Evolutionary conservation across 2,113 vertebrate genomes (phyloP), one percentile per base, ranked within the genome.

Genomic region (Pholis gunnellus): DNA sequence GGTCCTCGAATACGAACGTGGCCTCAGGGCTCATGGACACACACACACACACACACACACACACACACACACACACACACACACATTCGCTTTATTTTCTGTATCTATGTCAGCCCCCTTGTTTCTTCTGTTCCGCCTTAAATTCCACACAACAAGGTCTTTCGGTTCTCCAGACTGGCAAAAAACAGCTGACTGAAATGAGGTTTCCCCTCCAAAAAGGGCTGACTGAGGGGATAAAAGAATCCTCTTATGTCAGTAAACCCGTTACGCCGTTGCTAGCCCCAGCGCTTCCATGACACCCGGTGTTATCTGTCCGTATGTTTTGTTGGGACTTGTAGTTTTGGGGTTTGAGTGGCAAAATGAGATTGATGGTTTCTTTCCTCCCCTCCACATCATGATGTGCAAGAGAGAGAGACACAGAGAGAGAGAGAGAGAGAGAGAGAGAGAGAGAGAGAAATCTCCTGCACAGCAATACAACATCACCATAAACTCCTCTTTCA

Each of bases 211-310:
- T 74, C 68, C 65, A 78, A 91, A 40, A 88, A 87, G 79, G 85
- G 87, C 90, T 92, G 92, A 93, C 87, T 60, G 63, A 81, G 72
- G 67, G 70, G 87, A 91, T 92, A 84, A 93, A 93, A 90, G 91
- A 92, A 93, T 94, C 93, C 87, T 93, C 91, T 94, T 93, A 94
- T 94, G 92, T 93, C 91, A 89, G 92, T 93, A 87, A 94, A 94
- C 85, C 91, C 74, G 81, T 93, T 91, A 87, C 84, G 38, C 82
- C 81, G 78, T 34, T 85, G 91, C 92, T 92, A 87, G 87, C 85
- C 83, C 81, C 78, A 87, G 88, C 83, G 81, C 89, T 94, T 94
- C 90, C 78, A 80, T 90, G 85, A 85, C 70, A 71, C 76, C 89
- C 79, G 15, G 66, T 68, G 79, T 94, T 92, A 93, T 86, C 89